Evolutionary conservation across 2,797 vertebrate genomes (phyloP).

Genomic region (Dendrocincla tyrannina): DNA sequence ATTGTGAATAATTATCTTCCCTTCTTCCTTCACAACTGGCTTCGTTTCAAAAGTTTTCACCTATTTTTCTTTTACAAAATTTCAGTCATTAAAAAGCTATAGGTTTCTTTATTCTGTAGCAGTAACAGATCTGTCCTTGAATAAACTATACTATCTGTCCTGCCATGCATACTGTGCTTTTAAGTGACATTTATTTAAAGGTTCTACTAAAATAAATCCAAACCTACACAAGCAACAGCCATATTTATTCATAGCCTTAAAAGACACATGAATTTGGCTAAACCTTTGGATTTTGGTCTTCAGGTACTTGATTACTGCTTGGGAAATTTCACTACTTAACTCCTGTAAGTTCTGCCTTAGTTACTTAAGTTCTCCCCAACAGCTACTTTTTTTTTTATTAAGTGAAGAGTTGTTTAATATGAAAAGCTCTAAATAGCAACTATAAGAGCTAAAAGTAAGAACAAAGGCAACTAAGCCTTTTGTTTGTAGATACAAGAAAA

Average conservation of each 20-base stretch:
- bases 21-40: neutral
- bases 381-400: neutral
- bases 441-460: neutral
- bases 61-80: neutral
- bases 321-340: neutral
- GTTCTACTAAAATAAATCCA: neutral
- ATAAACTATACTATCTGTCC: neutral
- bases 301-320: neutral
- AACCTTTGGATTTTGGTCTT: neutral
- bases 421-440: neutral
- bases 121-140: neutral
- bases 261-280: neutral
- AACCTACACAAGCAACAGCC: neutral
- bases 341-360: neutral
- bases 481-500: neutral
- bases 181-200: neutral
- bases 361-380: neutral
- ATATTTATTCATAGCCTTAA: neutral
- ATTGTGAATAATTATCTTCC: neutral
- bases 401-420: neutral
- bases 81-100: neutral
- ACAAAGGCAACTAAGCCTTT: neutral
- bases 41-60: neutral
- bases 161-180: neutral
- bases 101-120: neutral